Base-by-base conservation (phyloP, 2,888 invertebrate genomes). In the Watsonalla cultraria region DNA sequence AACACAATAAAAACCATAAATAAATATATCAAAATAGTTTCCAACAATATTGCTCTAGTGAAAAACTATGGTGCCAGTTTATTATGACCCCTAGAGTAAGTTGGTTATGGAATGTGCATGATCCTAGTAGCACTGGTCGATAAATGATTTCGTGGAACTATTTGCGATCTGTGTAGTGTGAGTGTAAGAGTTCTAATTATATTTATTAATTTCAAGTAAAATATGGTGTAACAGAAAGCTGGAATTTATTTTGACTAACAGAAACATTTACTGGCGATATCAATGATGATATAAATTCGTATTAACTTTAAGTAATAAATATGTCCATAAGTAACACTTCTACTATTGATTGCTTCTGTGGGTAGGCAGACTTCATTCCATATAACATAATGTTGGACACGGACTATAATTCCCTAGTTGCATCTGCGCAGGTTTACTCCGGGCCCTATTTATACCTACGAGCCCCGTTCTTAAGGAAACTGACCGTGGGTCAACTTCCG, bases 361-460 rank as follows among this genome's bases (percentile, higher is more conserved):
- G 24, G 24, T 24, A 24, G 24, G 24, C 24, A 24, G 4, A 24
- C n/a, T n/a, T n/a, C n/a, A 24, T 4, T 24, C 1, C 24, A 24
- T 24, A 2, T 24, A 2, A 4, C 24, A 24, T n/a, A 24, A 24
- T 24, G 24, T 24, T 24, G 24, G 24, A 24, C 24, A 2, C 4
- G 24, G 24, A 24, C 24, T 24, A 24, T 24, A 1, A 37, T 37
- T 37, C 34, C 35, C n/a, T 9, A 47, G n/a, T n/a, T 48, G 45
- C 47, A 45, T 68, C 66, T 68, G 63, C 53, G 58, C 47, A 57
- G 47, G 46, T 53, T 37, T 54, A 34, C 53, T 50, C 47, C 58
- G 51, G 53, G 56, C 66, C 67, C 68, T 73, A 74, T 84, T 71
- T 82, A 82, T 79, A 76, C 68, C 46, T 52, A 55, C 60, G 57